Conservation (phyloP, 2,797 vertebrate genomes). For the Chelon labrosus region DNA sequence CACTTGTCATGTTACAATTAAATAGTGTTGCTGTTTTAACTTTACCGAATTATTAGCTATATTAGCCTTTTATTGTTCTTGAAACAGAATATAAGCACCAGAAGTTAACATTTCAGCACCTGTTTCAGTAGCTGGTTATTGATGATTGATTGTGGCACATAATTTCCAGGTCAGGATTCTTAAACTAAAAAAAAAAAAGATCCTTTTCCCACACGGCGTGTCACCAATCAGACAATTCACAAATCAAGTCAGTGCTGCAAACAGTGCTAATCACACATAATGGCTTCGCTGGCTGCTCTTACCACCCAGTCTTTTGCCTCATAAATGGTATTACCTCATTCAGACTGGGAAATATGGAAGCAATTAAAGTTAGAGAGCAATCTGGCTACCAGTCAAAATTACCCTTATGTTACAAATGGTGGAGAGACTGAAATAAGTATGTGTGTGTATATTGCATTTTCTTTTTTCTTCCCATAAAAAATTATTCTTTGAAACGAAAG, state of each 20-base stretch:
- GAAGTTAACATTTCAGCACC: constrained; percentile 35
- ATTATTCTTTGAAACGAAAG: constrained; percentile 47
- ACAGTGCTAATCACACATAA: constrained; percentile 80
- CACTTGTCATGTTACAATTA: too few relatives aligned
- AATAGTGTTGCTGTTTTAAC: too few relatives aligned
- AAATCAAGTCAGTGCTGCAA: constrained; percentile 73
- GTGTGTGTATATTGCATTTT: constrained; percentile 46
- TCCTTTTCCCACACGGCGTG: constrained; percentile 52
- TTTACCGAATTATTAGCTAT: too few relatives aligned
- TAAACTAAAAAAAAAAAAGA: constrained; percentile 5
- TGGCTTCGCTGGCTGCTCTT: constrained; percentile 74
- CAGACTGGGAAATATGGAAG: constrained; percentile 81
- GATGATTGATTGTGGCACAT: constrained; percentile 61
- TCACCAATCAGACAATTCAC: constrained; percentile 73
- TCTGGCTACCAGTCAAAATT: constrained; percentile 76
- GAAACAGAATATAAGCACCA: too few relatives aligned
- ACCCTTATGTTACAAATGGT: constrained; percentile 62
- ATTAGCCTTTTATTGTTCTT: too few relatives aligned
- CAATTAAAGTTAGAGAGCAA: constrained; percentile 77
- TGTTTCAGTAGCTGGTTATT: constrained; percentile 66
- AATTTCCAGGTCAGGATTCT: constrained; percentile 54
- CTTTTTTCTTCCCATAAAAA: constrained; percentile 54
- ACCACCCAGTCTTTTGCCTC: constrained; percentile 64
- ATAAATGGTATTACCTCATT: constrained; percentile 83
- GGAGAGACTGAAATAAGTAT: constrained; percentile 69